Base-by-base conservation (phyloP, 2,888 invertebrate species). In the Mythimna loreyi region DNA sequence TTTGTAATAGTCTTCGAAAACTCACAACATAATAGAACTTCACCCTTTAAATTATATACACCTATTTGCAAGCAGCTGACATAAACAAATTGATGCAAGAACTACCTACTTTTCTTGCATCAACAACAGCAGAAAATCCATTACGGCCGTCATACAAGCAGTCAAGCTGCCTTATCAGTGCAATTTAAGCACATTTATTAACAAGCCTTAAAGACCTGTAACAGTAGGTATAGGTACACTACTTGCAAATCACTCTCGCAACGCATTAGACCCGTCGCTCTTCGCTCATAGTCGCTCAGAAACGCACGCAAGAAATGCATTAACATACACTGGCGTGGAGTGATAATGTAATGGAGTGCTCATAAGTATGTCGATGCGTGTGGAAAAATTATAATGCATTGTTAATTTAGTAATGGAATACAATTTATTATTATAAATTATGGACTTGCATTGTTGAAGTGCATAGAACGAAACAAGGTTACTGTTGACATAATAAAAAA, bases 231-330 rank as follows among this genome's bases (percentile, higher is more conserved):
- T 55, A 65, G 61, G 67, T 53, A 67, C 57, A 64, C 50, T 70
- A 64, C 58, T 73, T 67, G 83, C 72, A 78, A 81, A 81, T 81
- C 83, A 81, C 75, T 81, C 70, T 67, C 65, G 28, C 71, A 78
- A 78, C 69, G 67, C 78, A 83, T 80, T 81, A 80, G 72, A 58
- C 36, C 70, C 61, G 80, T 65, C 76, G 65, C 67, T 69, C 83
- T 43, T 72, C 72, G 66, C 58, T 83, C 67, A 83, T 73, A 71
- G 68, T 19, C 63, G 70, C 72, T 73, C 64, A 67, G 71, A 80
- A 58, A 72, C 81, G 80, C 92, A 92, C 90, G 92, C 92, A 86
- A 92, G 82, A 86, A 87, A 87, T 87, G 86, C 91, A 91, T 92
- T 92, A 92, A 86, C 88, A 87, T 85, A 86, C 75, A 65, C 30